Conservation (phyloP, 2,113 vertebrate species). For the Lepus americanus region DNA sequence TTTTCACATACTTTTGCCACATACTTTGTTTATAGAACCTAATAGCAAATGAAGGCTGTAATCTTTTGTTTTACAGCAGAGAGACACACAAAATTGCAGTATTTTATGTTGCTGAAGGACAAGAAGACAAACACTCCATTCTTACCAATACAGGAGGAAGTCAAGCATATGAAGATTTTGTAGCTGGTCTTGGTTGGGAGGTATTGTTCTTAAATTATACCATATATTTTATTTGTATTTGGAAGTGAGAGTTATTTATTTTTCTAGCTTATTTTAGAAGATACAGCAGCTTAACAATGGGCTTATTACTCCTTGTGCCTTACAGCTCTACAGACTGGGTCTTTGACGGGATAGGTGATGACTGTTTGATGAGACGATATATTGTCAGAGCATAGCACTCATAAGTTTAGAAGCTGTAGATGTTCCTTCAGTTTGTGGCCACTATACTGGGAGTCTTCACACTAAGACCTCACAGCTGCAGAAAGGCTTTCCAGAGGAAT, state of each 20-base stretch:
- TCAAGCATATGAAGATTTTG: slow-evolving; percentile 98
- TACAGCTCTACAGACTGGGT: slow-evolving; percentile 20
- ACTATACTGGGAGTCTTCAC: neutral
- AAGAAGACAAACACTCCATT: slow-evolving; percentile 99
- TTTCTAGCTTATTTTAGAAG: slow-evolving; percentile 47
- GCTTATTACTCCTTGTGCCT: slow-evolving; percentile 5
- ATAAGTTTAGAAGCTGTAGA: neutral
- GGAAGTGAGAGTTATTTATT: neutral
- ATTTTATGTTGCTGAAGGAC: slow-evolving; percentile 99
- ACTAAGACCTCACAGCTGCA: neutral
- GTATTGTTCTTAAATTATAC: slow-evolving; percentile 87
- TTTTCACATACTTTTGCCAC: slow-evolving; percentile 37
- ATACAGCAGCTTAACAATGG: neutral
- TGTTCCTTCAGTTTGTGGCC: slow-evolving; percentile 5
- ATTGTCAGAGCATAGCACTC: slow-evolving; percentile 10
- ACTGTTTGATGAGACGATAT: neutral
- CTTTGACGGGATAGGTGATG: slow-evolving; percentile 16
- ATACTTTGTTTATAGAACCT: slow-evolving; percentile 25
- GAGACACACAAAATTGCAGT: slow-evolving; percentile 99
- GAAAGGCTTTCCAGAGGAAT: neutral
- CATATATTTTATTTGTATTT: slow-evolving; percentile 52
- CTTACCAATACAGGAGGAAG: slow-evolving; percentile 97
- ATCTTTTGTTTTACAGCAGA: slow-evolving; percentile 89
- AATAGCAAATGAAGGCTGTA: slow-evolving; percentile 21
- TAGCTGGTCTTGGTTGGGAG: slow-evolving; percentile 99